Evolutionary conservation across 2,113 vertebrate species (phyloP), one percentile per base, ranked within the genome.

Genomic region (Brachionichthys hirsutus): DNA sequence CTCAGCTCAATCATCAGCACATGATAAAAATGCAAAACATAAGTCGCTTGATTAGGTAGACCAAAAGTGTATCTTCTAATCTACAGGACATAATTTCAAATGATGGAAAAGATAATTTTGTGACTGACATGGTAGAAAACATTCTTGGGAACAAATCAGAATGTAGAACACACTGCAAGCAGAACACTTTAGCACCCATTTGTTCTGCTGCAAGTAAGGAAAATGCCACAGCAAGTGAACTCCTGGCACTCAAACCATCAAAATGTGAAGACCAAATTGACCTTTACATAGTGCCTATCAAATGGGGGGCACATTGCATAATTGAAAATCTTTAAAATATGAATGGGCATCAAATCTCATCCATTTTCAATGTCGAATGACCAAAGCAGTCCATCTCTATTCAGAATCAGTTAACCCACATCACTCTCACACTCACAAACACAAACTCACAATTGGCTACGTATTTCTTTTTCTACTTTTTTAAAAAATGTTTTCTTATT

Each of bases 241-340:
- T n/a, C n/a, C n/a, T n/a, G n/a, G n/a, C 75, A 85, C 83, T 82
- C 67, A 78, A 64, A 66, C 51, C 67, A 50, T 69, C 67, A 72
- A 67, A 34, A 74, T 79, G 57, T 73, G 68, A 68, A 67, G 75
- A 46, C 74, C 70, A 83, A 80, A 83, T 81, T 80, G 76, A 86
- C 79, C 82, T 83, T 83, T 83, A 83, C 80, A 80, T 66, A 61
- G 44, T 3, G 48, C 62, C 65, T 76, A 82, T 82, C 70, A 81
- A 80, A 77, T 30, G 24, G 24, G 41, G 48, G 52, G 16, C 65
- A 70, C 50, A 52, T n/a, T 22, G 59, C 50, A 78, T 83, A 84
- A 86, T 86, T 77, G 81, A 85, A 88, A 85, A 82, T 85, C 81
- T 75, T 83, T 89, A 65, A 82, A 82, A 82, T 77, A 78, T 73